Base-by-base conservation (phyloP, 2,888 invertebrate genomes). In the Clepsis dumicolana region DNA sequence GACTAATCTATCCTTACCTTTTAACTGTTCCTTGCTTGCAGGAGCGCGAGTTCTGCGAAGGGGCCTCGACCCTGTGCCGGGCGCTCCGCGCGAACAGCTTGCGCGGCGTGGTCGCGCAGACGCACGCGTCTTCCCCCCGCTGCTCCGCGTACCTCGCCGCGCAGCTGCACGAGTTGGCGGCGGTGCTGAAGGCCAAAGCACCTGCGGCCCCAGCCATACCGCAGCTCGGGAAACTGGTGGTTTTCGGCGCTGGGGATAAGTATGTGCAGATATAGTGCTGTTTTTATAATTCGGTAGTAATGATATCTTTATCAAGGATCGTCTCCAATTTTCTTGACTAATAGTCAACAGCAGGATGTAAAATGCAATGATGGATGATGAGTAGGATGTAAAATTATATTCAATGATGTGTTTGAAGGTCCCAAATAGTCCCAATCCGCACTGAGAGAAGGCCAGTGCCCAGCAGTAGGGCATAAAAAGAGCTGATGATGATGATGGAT, bases 21-120 rank as follows among this genome's bases (percentile, higher is more conserved):
- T n/a, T n/a, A n/a, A n/a, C n/a, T n/a, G n/a, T n/a, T n/a, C 16
- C 8, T 21, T 10, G 3, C 21, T 16, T 10, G 12, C 65, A 97
- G 97, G 97, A 97, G 80, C 95, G 96, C 67, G 96, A 97, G 24
- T 96, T 97, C 80, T 97, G 97, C 75, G 92, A 97, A 73, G 97
- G 97, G 0, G 97, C 97, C 0, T 97, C 97, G 0, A 95, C 96
- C 0, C 91, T 97, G 71, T 95, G 95, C 61, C 95, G 95, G 72
- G 94, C 96, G 0, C 90, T 97, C n/a, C 94, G 95, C 0, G 93
- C 94, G 10, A 91, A 95, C 72, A 94, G 95, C 57, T 86, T 97
- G 0, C 94, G 95, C 12, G 97, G 97, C 1, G 96, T 96, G 24
- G 96, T 97, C 0, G 95, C 97, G 0, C 96, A 97, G 79, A 97